These are phyloP conservation scores for Drosophila hydei DNA, from an alignment of 1,140 invertebrate species.

Conservation along the genomic window DNA sequence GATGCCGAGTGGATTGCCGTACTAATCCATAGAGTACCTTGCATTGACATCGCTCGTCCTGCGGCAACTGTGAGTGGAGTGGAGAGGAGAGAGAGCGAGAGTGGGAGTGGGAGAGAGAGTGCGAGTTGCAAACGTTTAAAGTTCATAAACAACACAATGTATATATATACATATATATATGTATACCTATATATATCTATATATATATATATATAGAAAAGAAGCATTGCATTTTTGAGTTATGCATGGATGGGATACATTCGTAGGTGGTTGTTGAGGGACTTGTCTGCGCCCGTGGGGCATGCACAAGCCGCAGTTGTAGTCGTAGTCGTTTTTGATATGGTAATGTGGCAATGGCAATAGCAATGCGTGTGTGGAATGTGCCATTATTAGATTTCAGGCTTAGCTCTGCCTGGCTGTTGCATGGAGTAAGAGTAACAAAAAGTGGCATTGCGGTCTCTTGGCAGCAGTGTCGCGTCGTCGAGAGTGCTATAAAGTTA, in stretches of 20 bases:
- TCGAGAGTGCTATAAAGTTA: slow-evolving; percentile 77
- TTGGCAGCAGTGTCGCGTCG: not conserved
- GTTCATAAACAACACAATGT: slow-evolving; percentile 59
- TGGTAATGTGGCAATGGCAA: slow-evolving; percentile 79
- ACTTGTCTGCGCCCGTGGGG: slow-evolving; percentile 36
- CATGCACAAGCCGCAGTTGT: slow-evolving; percentile 19
- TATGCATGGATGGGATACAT: slow-evolving; percentile 4
- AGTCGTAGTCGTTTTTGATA: slow-evolving; percentile 64
- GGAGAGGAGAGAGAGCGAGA: no score
- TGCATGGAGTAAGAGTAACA: not conserved
- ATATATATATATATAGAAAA: not conserved
- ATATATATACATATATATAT: not conserved
- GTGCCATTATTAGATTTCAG: slow-evolving; percentile 72
- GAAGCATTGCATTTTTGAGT: slow-evolving; percentile 44
- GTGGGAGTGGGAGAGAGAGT: slow-evolving; percentile 1
- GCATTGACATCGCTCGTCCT: slow-evolving; percentile 26
- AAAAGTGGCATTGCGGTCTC: not conserved
- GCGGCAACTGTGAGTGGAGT: slow-evolving; percentile 3
- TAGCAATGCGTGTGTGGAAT: slow-evolving; percentile 76
- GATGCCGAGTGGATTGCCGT: not conserved
- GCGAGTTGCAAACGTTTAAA: slow-evolving; percentile 57
- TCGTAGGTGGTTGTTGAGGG: not conserved
- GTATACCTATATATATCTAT: not conserved
- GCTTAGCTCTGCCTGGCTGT: not conserved
- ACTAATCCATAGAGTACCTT: slow-evolving; percentile 47